Evolutionary conservation across 2,888 invertebrate genomes (phyloP).

Genomic region (Caenorhabditis sp.): DNA sequence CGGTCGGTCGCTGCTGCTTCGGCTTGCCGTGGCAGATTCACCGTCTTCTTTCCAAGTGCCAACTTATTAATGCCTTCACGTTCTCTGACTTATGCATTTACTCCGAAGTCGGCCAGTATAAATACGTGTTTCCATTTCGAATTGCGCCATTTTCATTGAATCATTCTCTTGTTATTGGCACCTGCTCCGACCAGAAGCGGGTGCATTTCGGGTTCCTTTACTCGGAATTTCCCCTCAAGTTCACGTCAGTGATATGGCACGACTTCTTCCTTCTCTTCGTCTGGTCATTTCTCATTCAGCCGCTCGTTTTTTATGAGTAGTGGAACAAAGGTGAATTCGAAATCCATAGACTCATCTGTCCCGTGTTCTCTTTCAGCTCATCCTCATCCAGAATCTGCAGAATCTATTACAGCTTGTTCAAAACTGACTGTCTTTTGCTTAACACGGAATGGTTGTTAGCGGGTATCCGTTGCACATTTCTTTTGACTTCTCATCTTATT

Average conservation of each 20-base stretch:
- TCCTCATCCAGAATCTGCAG: conserved; percentile 8
- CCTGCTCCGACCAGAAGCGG: conserved; percentile 1
- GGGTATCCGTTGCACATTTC: conserved; percentile 15
- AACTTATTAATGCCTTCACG: conserved; percentile 39
- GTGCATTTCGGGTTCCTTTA: conserved; percentile 10
- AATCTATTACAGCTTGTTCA: conserved; percentile 10
- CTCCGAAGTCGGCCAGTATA: too few species aligned
- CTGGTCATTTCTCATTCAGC: background rate
- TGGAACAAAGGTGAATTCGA: background rate
- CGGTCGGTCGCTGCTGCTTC: conserved; percentile 12
- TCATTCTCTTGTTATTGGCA: conserved; percentile 17
- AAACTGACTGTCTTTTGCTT: conserved; percentile 23
- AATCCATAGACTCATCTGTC: background rate
- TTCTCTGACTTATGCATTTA: background rate
- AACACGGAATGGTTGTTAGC: conserved; percentile 18
- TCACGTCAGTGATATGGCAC: too few species aligned
- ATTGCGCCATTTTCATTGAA: conserved; percentile 1
- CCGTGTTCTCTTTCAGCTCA: background rate
- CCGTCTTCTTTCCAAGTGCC: conserved; percentile 1
- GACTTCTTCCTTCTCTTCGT: background rate
- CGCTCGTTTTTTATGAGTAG: conserved; percentile 7
- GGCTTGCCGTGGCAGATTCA: conserved; percentile 7
- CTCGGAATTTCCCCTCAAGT: background rate
- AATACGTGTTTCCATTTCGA: background rate
- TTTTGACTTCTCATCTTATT: background rate